phyloP scores from a whole-genome alignment of 2,888 invertebrate species.

The Crioceris asparagi region DNA sequence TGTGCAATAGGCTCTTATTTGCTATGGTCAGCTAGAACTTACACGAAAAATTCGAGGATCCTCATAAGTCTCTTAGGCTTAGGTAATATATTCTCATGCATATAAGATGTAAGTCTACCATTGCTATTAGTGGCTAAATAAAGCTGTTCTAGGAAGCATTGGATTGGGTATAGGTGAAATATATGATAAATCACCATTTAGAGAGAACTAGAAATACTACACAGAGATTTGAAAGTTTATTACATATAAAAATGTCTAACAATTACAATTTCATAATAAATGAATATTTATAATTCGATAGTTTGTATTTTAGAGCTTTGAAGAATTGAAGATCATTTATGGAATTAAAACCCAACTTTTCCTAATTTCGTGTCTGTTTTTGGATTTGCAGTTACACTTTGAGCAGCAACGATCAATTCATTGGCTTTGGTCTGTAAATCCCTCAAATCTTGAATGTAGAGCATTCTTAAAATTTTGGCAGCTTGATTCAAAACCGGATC shows the following conservation, averaged over 20 bases:
- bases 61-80: constrained; percentile 26
- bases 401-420: constrained; percentile 86
- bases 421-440: constrained; percentile 89
- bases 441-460: constrained; percentile 76
- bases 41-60: constrained; percentile 23
- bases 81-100: constrained; percentile 21
- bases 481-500: constrained; percentile 58
- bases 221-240: not conserved
- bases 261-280: not conserved
- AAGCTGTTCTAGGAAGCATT: constrained; percentile 26
- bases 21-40: constrained; percentile 25
- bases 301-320: not conserved
- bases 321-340: not conserved
- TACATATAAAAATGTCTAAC: not conserved
- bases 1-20: constrained; percentile 32
- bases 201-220: not conserved
- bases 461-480: constrained; percentile 64
- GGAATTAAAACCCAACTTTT: constrained; percentile 66
- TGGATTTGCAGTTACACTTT: constrained; percentile 89
- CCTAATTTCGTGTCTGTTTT: constrained; percentile 92
- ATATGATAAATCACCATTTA: constrained; percentile 31
- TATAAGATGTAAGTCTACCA: not conserved
- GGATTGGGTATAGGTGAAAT: constrained; percentile 32
- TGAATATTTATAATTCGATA: not conserved
- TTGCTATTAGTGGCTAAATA: too few species aligned